Evolutionary conservation across 2,888 invertebrate genomes (phyloP).

Genomic region (Petrolisthes cinctipes): DNA sequence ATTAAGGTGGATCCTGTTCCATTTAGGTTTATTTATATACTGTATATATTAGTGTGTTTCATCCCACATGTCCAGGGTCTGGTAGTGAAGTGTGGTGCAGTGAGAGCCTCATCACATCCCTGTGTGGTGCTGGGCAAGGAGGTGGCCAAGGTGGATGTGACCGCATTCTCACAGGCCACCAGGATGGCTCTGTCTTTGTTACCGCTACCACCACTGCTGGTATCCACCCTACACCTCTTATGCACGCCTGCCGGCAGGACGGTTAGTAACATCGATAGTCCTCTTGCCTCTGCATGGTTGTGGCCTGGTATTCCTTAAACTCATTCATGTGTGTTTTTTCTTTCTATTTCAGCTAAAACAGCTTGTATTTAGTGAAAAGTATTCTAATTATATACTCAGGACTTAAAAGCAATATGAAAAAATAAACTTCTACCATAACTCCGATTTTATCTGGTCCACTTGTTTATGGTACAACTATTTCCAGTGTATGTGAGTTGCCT

Average conservation of each 20-base stretch:
- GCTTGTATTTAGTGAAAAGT: no score
- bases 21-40: no score
- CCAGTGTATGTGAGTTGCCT: constrained; percentile 74
- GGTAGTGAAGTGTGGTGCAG: constrained; percentile 34
- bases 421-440: no score
- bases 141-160: constrained; percentile 55
- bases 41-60: no score
- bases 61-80: not conserved
- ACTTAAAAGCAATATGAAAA: no score
- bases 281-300: no score
- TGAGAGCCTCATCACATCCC: constrained; percentile 38
- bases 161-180: constrained; percentile 50
- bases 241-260: constrained; percentile 63
- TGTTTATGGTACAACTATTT: constrained; percentile 65
- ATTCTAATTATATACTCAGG: no score
- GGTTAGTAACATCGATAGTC: constrained; percentile 29
- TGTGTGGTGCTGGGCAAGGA: constrained; percentile 9
- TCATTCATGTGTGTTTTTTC: no score
- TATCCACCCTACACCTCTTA: constrained; percentile 40
- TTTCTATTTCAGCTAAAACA: no score
- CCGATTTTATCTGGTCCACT: no score
- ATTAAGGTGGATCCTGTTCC: no score
- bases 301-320: no score
- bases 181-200: constrained; percentile 61
- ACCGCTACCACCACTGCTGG: constrained; percentile 42